These are phyloP conservation scores for Acronicta leporina DNA, from an alignment of 2,888 invertebrate genomes.

Conservation along the genomic window DNA sequence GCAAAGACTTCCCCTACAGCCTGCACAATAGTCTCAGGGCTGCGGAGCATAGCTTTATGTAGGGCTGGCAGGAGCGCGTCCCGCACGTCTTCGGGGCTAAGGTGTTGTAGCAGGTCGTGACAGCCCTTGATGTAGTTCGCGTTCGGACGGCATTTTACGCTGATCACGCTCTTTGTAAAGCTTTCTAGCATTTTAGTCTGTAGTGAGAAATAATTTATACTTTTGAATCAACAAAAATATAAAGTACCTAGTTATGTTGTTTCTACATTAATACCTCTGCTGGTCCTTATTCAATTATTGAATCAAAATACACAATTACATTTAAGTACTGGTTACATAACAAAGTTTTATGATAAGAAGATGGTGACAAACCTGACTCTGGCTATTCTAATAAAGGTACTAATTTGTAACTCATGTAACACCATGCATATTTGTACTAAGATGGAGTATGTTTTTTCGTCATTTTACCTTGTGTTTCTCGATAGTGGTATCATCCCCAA, in stretches of 20 bases:
- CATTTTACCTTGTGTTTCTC: conserved; percentile 87
- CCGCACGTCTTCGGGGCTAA: conserved; percentile 92
- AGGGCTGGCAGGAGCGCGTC: conserved; percentile 93
- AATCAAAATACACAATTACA: no score
- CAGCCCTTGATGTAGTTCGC: conserved; percentile 91
- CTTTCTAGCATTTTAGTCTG: conserved; percentile 91
- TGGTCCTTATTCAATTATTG: no score
- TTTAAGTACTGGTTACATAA: not conserved
- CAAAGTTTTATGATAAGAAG: not conserved
- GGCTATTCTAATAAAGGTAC: not conserved
- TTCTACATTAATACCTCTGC: no score
- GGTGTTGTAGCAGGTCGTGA: conserved; percentile 90
- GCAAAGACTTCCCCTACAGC: conserved; percentile 93
- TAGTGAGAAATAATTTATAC: conserved; percentile 31
- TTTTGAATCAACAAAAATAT: not conserved
- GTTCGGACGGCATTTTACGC: conserved; percentile 93
- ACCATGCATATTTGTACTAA: not conserved
- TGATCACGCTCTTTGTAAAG: conserved; percentile 93
- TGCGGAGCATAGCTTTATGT: conserved; percentile 97
- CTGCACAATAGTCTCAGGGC: conserved; percentile 96
- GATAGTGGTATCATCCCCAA: conserved; percentile 82
- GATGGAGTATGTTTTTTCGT: not conserved
- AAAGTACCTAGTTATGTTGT: no score
- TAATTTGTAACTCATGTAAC: not conserved
- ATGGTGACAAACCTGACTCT: not conserved